phyloP scores from a whole-genome alignment of 92 coral and sea anemone species.

The Actinostola sp. region DNA sequence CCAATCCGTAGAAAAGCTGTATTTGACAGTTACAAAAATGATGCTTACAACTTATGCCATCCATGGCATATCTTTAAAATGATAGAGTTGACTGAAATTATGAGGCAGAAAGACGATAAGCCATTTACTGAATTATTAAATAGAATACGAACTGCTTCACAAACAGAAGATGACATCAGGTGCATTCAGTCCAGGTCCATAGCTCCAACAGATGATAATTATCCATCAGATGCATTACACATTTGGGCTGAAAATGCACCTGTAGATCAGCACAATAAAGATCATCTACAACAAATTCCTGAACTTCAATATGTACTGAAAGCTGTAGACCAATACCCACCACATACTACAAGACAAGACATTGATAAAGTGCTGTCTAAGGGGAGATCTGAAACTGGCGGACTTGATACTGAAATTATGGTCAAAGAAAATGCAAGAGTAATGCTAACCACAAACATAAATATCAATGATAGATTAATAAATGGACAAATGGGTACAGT shows the following conservation, averaged over 20 bases:
- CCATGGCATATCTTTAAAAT: slow-evolving; percentile 53
- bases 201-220: too few species aligned
- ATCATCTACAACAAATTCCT: slow-evolving; percentile 15
- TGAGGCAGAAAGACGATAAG: slow-evolving; percentile 65
- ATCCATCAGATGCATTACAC: too few species aligned
- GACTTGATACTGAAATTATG: slow-evolving; percentile 59
- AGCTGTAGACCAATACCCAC: slow-evolving; percentile 58
- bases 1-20: too few species aligned
- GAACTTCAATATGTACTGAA: slow-evolving; percentile 34
- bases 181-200: slow-evolving; percentile 41
- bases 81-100: too few species aligned
- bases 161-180: slow-evolving; percentile 47
- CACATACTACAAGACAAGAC: too few species aligned
- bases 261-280: too few species aligned
- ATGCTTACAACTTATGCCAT: slow-evolving; percentile 50
- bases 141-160: slow-evolving; percentile 62
- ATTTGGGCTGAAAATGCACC: too few species aligned
- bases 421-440: slow-evolving; percentile 68
- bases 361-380: too few species aligned
- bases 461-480: slow-evolving; percentile 64
- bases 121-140: slow-evolving; percentile 39
- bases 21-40: slow-evolving; percentile 52
- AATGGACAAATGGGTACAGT: slow-evolving; percentile 75
- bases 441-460: slow-evolving; percentile 57
- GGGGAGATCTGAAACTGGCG: too few species aligned